A percentile compares a stretch with the other conserved stretches of the same genome.
phyloP scores from a whole-genome alignment of 2,113 vertebrate species.

The Heteronetta atricapilla region DNA sequence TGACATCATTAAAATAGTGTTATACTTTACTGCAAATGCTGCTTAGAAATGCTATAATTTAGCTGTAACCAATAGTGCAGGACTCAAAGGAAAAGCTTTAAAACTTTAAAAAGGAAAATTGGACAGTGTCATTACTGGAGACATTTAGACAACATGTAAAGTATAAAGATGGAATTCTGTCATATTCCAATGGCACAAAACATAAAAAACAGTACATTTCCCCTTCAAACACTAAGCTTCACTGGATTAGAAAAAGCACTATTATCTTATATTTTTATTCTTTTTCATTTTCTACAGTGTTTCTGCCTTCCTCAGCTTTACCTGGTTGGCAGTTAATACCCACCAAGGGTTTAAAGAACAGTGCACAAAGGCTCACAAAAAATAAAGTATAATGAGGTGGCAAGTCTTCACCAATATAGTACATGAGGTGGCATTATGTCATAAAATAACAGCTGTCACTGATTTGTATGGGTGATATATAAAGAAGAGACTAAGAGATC shows the following conservation, averaged over 20 bases:
- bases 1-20: not conserved
- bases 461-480: accelerated
- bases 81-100: not conserved
- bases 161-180: not conserved
- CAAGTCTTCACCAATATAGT: not conserved
- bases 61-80: not conserved
- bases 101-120: not conserved
- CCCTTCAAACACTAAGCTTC: not conserved
- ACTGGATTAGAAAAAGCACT: not conserved
- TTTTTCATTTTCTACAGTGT: not conserved
- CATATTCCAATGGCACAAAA: not conserved
- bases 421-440: not conserved
- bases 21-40: not conserved
- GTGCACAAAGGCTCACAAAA: not conserved
- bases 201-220: not conserved
- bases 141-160: not conserved
- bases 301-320: not conserved
- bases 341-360: not conserved
- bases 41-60: not conserved
- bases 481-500: not conserved
- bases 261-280: not conserved
- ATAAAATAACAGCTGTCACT: not conserved
- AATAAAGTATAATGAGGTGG: too few relatives aligned
- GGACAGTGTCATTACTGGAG: not conserved
- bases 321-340: not conserved